A percentile compares a stretch with the other conserved stretches of the same genome.
These are phyloP conservation scores for Cossypha dichroa DNA, from an alignment of 2,797 vertebrate genomes.

Conservation along the genomic window DNA sequence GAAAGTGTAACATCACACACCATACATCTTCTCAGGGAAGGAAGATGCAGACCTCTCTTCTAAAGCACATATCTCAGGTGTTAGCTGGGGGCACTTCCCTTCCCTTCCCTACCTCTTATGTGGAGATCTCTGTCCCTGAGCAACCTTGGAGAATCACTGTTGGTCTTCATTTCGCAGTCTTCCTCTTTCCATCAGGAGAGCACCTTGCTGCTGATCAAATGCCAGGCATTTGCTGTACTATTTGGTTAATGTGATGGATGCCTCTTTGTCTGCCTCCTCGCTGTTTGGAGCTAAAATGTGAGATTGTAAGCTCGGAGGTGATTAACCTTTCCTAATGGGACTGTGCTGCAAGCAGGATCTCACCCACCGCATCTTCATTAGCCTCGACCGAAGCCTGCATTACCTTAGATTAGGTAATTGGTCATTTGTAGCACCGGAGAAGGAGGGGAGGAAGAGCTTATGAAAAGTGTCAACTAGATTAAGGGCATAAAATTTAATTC, in stretches of 20 bases:
- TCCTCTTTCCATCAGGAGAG: not conserved
- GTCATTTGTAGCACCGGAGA: slow-evolving; percentile 64
- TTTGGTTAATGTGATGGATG: slow-evolving; percentile 70
- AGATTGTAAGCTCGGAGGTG: slow-evolving; percentile 55
- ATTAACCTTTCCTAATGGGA: slow-evolving; percentile 74
- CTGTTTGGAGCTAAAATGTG: slow-evolving; percentile 53
- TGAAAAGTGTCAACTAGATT: slow-evolving; percentile 44
- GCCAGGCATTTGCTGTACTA: not conserved
- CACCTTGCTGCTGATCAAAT: not conserved
- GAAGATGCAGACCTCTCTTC: not conserved
- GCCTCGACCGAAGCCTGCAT: slow-evolving; percentile 45
- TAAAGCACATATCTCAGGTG: not conserved
- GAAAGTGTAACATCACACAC: not conserved
- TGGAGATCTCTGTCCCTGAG: not conserved
- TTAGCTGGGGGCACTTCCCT: not conserved
- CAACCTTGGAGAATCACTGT: not conserved
- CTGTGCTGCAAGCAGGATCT: slow-evolving; percentile 51
- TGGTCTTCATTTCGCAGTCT: not conserved
- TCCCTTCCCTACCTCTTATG: not conserved
- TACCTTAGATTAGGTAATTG: slow-evolving; percentile 67
- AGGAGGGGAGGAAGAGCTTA: not conserved
- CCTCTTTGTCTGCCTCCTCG: slow-evolving; percentile 37
- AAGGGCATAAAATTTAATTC: slow-evolving; percentile 48
- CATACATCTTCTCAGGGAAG: not conserved
- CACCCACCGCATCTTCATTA: slow-evolving; percentile 68